These are phyloP conservation scores for Scomberomorus guttatus DNA, from an alignment of 2,797 vertebrate genomes.

Conservation along the genomic window DNA sequence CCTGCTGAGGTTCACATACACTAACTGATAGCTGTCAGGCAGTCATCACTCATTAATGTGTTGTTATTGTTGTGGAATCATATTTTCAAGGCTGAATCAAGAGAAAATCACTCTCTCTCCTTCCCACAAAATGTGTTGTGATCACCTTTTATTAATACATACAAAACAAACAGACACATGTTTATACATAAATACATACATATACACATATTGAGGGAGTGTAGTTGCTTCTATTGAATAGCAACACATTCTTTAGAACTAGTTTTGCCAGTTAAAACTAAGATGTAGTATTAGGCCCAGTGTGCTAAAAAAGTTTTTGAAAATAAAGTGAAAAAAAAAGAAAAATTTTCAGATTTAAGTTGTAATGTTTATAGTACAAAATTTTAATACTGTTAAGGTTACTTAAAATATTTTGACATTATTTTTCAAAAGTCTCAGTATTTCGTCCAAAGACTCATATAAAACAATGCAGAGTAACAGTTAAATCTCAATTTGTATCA, in stretches of 20 bases:
- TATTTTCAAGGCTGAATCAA: constrained; percentile 2
- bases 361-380: no score
- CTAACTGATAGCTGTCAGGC: not conserved
- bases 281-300: no score
- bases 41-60: constrained; percentile 1
- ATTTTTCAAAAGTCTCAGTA: no score
- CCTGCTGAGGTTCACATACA: constrained; percentile 24
- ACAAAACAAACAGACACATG: not conserved
- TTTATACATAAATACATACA: not conserved
- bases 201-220: no score
- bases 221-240: no score
- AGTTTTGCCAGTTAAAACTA: no score
- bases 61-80: constrained; percentile 1
- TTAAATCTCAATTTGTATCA: not conserved
- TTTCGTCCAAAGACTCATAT: no score
- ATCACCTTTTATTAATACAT: not conserved
- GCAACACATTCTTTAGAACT: no score
- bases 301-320: no score
- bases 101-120: not conserved
- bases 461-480: not conserved
- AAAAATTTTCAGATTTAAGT: no score
- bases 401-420: not conserved
- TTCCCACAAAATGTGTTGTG: not conserved
- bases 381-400: no score
- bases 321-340: no score